Base-by-base conservation (phyloP, 2,888 invertebrate genomes). In the Corbicula japonica region DNA sequence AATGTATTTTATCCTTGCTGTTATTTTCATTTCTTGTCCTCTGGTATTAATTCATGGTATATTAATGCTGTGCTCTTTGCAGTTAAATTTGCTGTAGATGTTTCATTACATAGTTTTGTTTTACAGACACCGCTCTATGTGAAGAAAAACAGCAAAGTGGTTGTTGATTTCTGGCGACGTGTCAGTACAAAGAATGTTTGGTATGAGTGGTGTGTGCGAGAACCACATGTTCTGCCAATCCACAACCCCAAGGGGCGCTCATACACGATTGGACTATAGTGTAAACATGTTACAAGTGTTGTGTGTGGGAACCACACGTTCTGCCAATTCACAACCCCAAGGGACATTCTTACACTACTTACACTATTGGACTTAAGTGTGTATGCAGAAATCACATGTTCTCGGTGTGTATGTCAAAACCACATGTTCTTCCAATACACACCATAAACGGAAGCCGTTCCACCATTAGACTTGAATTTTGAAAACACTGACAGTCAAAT, bases 271-370 rank as follows among this genome's bases (percentile, higher is more conserved):
- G 95, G 95, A 79, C 94, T 96, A 66, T 95, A 50, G n/a, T n/a
- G n/a, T n/a, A n/a, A n/a, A n/a, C n/a, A n/a, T 99, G 99, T 99
- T 99, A 99, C 91, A 98, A 99, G 93, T 99, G 98, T 98, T 95
- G 96, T 87, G 95, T 96, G 21, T 95, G 95, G 6, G 94, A 95
- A 75, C 96, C 96, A 0, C 88, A 94, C 15, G 93, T 94, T 18
- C 92, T 94, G 18, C 93, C 95, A 2, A 95, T 96, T 74, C 96
- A 96, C 92, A 97, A 97, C 93, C 95, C 96, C 8, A 95, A 95
- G 89, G 97, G 96, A 21, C 94, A 96, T 79, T 96, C 96, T 2
- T 96, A 96, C 91, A n/a, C n/a, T n/a, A n/a, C n/a, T n/a, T n/a
- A n/a, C n/a, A 96, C 95, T 66, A 96, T 96, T 81, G 95, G 95